Conservation (phyloP, 2,888 invertebrate genomes). For the Amiota communis region DNA sequence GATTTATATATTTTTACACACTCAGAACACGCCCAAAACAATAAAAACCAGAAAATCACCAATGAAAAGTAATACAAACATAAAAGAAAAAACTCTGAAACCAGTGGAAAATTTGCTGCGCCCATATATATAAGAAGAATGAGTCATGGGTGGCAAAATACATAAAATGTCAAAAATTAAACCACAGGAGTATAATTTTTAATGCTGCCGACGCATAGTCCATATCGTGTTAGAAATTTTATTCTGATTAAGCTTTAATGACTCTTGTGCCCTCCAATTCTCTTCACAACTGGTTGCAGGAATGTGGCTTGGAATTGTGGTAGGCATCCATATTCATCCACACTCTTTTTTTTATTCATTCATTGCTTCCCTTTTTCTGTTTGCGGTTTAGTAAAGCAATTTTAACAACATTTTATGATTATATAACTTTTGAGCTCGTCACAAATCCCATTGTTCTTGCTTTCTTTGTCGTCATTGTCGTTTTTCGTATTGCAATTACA, state of each 20-base stretch:
- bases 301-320: too few species aligned
- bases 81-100: neutral
- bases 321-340: too few species aligned
- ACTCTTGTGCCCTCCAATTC: too few species aligned
- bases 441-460: neutral
- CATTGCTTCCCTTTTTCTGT: neutral
- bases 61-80: constrained; percentile 30
- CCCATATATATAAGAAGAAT: too few species aligned
- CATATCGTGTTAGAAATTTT: neutral
- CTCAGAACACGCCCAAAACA: neutral
- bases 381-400: constrained; percentile 16
- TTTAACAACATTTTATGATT: neutral
- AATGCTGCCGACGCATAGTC: neutral
- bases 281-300: too few species aligned
- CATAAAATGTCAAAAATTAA: constrained; percentile 14
- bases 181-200: constrained; percentile 18
- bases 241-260: too few species aligned
- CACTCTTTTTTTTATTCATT: neutral
- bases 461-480: neutral
- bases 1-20: neutral
- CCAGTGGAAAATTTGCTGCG: too few species aligned
- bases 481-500: neutral
- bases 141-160: too few species aligned
- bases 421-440: neutral
- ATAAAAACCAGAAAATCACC: constrained; percentile 33